Evolutionary conservation across 2,888 invertebrate genomes (phyloP).

Genomic region (Julus scanicus): DNA sequence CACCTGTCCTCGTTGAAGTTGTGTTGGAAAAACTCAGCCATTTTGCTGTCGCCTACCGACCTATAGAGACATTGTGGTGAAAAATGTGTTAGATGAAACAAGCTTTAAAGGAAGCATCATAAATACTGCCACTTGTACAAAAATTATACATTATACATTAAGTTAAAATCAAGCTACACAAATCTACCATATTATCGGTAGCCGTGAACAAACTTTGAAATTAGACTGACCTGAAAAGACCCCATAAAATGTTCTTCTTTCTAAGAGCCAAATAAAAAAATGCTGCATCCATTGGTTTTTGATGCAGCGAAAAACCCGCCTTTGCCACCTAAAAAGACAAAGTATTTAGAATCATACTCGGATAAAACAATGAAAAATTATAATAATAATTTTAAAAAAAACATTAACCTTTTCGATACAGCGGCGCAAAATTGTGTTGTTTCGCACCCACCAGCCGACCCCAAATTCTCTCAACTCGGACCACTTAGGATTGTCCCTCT

Average conservation of each 20-base stretch:
- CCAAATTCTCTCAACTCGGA: constrained; percentile 87
- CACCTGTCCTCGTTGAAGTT: constrained; percentile 94
- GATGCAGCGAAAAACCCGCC: constrained; percentile 87
- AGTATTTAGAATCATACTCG: not conserved
- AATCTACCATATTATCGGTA: not conserved
- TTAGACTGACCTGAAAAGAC: constrained; percentile 76
- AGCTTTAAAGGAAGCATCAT: no score
- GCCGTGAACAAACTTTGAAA: not conserved
- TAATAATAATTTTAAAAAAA: not conserved
- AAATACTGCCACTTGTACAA: no score
- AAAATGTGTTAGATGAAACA: no score
- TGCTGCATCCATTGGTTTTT: constrained; percentile 97
- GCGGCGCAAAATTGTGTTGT: constrained; percentile 80
- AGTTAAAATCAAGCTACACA: no score
- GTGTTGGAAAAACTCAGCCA: constrained; percentile 95
- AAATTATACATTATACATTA: no score
- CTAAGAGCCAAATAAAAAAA: constrained; percentile 98
- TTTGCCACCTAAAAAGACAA: constrained; percentile 77
- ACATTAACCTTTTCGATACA: constrained; percentile 81
- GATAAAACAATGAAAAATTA: not conserved
- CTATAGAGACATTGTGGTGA: constrained; percentile 67
- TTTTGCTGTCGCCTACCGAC: constrained; percentile 86
- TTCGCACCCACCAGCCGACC: constrained; percentile 97
- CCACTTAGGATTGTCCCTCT: constrained; percentile 77
- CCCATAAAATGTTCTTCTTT: constrained; percentile 96